Percentiles rank a stretch among this genome's conserved stretches.
phyloP scores from a whole-genome alignment of 2,888 invertebrate genomes.

The Leptothorax acervorum region DNA sequence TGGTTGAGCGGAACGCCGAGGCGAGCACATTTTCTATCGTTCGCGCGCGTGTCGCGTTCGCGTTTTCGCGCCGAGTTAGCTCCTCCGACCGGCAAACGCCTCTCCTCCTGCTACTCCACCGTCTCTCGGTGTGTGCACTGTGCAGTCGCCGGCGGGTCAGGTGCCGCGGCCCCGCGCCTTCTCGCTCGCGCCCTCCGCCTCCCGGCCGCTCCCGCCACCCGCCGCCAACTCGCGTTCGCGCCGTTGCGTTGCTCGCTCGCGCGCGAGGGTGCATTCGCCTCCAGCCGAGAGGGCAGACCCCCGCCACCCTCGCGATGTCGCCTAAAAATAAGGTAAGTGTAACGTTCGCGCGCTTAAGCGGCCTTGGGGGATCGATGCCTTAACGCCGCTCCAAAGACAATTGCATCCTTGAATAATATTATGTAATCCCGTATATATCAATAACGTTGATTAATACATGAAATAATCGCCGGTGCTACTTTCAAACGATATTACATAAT shows the following conservation, averaged over 20 bases:
- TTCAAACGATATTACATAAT: slow-evolving; percentile 28
- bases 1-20: slow-evolving; percentile 70
- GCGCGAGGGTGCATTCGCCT: slow-evolving; percentile 66
- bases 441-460: not conserved
- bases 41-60: slow-evolving; percentile 72
- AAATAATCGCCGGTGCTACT: not conserved
- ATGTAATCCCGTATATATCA: not conserved
- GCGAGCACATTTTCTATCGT: slow-evolving; percentile 74
- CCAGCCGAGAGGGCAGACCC: slow-evolving; percentile 35
- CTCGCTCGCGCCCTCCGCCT: slow-evolving; percentile 40
- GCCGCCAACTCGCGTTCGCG: slow-evolving; percentile 9
- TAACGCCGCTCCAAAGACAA: not conserved
- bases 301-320: slow-evolving; percentile 70
- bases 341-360: not conserved
- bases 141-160: slow-evolving; percentile 52
- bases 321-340: slow-evolving; percentile 79
- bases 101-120: slow-evolving; percentile 6
- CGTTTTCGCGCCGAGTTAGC: slow-evolving; percentile 65
- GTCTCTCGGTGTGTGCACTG: not conserved
- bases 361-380: not conserved
- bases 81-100: not conserved
- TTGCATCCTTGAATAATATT: slow-evolving; percentile 13
- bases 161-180: slow-evolving; percentile 64
- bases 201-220: slow-evolving; percentile 19
- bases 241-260: slow-evolving; percentile 29